Evolutionary conservation across 2,113 vertebrate genomes (phyloP).

Genomic region (Haemorhous mexicanus): DNA sequence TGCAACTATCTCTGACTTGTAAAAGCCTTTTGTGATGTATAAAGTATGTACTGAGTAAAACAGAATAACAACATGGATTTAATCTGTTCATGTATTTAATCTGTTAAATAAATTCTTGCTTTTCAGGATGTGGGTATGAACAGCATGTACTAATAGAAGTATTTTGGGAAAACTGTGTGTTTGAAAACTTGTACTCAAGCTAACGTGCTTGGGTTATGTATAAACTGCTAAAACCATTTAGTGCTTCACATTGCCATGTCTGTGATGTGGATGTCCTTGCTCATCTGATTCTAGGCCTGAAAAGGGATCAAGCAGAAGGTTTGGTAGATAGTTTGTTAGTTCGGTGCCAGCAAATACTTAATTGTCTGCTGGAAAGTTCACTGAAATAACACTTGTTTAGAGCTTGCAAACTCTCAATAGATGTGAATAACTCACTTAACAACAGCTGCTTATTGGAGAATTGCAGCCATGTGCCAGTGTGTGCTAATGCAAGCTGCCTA

Average conservation of each 20-base stretch:
- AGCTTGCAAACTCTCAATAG: background rate
- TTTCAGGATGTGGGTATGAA: slow-evolving; percentile 13
- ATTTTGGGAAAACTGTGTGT: background rate
- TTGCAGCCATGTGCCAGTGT: background rate
- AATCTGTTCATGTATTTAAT: background rate
- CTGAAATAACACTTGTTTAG: background rate
- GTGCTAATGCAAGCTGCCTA: background rate
- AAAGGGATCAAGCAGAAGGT: background rate
- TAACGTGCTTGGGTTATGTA: background rate
- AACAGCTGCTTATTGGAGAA: background rate
- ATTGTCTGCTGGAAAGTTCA: background rate
- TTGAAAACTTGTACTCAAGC: background rate
- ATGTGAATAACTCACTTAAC: slow-evolving; percentile 24
- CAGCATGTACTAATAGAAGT: background rate
- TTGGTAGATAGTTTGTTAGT: background rate
- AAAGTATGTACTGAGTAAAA: background rate
- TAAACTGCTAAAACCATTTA: background rate
- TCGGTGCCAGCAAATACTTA: background rate
- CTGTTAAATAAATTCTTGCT: slow-evolving; percentile 14
- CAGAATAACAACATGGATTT: background rate
- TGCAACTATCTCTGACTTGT: background rate
- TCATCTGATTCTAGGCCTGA: background rate
- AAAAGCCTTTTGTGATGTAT: background rate
- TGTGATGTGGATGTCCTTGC: background rate
- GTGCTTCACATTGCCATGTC: background rate